These are phyloP conservation scores for Macquaria ambigua DNA, from an alignment of 2,113 vertebrate species.

Conservation along the genomic window DNA sequence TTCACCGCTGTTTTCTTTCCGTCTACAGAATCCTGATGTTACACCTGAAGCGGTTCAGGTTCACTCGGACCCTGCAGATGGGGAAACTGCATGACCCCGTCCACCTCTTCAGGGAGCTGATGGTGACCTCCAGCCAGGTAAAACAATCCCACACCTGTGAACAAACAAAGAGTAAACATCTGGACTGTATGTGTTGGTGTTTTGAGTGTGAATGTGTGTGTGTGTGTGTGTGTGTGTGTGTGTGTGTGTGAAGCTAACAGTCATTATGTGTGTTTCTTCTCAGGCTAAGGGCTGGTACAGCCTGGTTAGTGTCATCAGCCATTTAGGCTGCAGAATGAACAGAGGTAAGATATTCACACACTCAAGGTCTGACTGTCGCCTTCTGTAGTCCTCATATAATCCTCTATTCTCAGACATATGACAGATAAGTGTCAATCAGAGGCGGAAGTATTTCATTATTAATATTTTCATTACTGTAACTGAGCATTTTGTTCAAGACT, in stretches of 20 bases:
- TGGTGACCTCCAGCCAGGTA: not conserved
- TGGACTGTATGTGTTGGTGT: not conserved
- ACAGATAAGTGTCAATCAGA: too few relatives aligned
- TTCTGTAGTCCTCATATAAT: too few relatives aligned
- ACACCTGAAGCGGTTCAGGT: not conserved
- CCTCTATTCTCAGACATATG: too few relatives aligned
- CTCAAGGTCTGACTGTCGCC: too few relatives aligned
- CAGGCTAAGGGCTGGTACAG: not conserved
- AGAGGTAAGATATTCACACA: not conserved
- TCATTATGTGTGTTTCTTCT: not conserved
- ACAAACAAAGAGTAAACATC: not conserved
- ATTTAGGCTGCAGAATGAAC: not conserved
- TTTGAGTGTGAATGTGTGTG: not conserved
- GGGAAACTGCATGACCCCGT: not conserved
- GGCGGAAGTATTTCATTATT: too few relatives aligned
- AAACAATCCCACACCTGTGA: not conserved
- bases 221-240: too few relatives aligned
- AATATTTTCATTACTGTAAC: too few relatives aligned
- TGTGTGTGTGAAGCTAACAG: not conserved
- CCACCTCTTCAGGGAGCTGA: not conserved
- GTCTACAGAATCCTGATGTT: not conserved
- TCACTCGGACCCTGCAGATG: not conserved
- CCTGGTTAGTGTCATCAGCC: not conserved
- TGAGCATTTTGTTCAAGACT: too few relatives aligned
- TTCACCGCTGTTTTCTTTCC: not conserved